A percentile compares a stretch with the other conserved stretches of the same genome.
Evolutionary conservation across 2,888 invertebrate species (phyloP).

Genomic region (Apodemia mormo): DNA sequence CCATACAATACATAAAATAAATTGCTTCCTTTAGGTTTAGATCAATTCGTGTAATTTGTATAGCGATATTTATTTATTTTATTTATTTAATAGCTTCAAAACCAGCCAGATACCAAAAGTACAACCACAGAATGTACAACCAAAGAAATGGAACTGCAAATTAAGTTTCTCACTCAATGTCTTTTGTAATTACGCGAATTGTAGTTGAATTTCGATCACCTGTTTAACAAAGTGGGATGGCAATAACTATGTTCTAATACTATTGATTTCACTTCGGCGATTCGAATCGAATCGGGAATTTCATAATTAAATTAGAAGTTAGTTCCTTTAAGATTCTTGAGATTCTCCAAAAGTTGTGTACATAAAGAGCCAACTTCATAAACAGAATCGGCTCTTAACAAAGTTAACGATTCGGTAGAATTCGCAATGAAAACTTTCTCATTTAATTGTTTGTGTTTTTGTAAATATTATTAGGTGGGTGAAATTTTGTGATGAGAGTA

Average conservation of each 20-base stretch:
- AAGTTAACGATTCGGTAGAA: constrained; percentile 28
- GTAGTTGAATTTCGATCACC: background rate
- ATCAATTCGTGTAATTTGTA: too few species aligned
- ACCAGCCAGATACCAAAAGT: too few species aligned
- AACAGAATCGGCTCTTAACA: constrained; percentile 22
- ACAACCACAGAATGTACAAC: too few species aligned
- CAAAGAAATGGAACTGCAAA: too few species aligned
- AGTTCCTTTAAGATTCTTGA: constrained; percentile 18
- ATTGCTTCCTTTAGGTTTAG: too few species aligned
- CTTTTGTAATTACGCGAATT: background rate
- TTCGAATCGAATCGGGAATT: constrained; percentile 17
- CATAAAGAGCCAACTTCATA: constrained; percentile 18
- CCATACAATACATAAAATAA: too few species aligned
- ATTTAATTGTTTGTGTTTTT: constrained; percentile 5
- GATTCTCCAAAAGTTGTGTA: constrained; percentile 18
- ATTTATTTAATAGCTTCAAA: background rate
- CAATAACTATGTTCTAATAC: constrained; percentile 1
- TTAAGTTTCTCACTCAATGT: too few species aligned
- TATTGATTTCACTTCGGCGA: constrained; percentile 18
- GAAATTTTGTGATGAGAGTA: background rate
- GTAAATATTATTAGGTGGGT: constrained; percentile 1
- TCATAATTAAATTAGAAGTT: constrained; percentile 22
- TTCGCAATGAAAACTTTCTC: constrained; percentile 24
- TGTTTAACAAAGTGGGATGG: background rate
- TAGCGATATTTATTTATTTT: too few species aligned